These are phyloP conservation scores for Mamestra configurata DNA, from an alignment of 1,140 invertebrate species.

Conservation along the genomic window DNA sequence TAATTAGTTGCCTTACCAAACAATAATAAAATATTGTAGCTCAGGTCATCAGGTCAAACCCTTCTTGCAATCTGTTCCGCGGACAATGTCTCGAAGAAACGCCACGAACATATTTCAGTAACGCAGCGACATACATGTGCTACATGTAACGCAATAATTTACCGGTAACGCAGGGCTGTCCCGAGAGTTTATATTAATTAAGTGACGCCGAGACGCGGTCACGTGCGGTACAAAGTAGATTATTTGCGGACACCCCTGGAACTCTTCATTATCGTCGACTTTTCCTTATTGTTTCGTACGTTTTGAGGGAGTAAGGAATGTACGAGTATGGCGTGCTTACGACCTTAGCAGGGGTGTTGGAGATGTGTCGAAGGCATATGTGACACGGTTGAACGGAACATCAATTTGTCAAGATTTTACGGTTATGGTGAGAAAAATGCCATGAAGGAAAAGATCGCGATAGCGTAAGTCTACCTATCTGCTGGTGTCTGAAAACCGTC, in stretches of 20 bases:
- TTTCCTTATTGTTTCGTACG: conserved; percentile 56
- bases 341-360: neutral
- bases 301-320: conserved; percentile 9
- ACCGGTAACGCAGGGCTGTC: conserved; percentile 49
- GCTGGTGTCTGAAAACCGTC: no score
- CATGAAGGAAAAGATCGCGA: no score
- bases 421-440: no score
- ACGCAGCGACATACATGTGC: conserved; percentile 8
- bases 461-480: no score
- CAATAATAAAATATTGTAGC: no score
- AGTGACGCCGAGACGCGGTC: conserved; percentile 47
- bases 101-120: neutral
- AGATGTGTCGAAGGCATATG: neutral
- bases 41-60: no score
- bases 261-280: conserved; percentile 54
- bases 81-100: neutral
- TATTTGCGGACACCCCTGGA: conserved; percentile 59
- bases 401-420: neutral
- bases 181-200: conserved; percentile 64
- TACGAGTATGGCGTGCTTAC: neutral
- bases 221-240: conserved; percentile 62
- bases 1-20: no score
- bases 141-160: conserved; percentile 15
- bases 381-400: neutral
- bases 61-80: no score